These are phyloP conservation scores for Galemys pyrenaicus DNA, from an alignment of 2,113 vertebrate genomes.

Conservation along the genomic window DNA sequence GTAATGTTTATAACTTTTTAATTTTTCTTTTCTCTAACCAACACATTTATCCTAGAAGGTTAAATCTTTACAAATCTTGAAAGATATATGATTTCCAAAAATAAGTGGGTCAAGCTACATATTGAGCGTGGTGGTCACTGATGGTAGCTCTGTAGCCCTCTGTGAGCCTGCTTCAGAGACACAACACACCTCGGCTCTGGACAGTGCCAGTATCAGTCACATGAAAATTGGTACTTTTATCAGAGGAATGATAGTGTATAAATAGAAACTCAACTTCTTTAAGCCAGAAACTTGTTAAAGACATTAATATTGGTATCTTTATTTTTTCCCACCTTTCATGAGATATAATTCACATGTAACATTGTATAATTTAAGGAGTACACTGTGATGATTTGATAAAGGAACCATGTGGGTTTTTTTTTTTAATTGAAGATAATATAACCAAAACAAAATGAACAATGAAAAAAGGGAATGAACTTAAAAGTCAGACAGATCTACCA, in stretches of 20 bases:
- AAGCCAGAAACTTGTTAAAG: neutral
- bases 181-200: neutral
- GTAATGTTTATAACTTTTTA: neutral
- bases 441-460: neutral
- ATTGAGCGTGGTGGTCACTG: neutral
- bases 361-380: neutral
- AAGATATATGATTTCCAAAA: neutral
- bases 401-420: neutral
- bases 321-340: neutral
- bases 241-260: neutral
- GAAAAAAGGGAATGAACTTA: neutral
- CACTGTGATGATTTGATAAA: neutral
- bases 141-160: too few species aligned
- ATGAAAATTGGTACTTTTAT: neutral
- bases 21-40: neutral
- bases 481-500: neutral
- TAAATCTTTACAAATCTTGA: neutral
- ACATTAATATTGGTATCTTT: neutral
- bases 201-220: too few species aligned
- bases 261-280: neutral
- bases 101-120: neutral
- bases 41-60: neutral
- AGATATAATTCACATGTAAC: neutral
- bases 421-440: slow-evolving; percentile 28
- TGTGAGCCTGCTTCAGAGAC: neutral